These are phyloP conservation scores for Sabatieria punctata DNA, from an alignment of 2,888 invertebrate species.

Conservation along the genomic window DNA sequence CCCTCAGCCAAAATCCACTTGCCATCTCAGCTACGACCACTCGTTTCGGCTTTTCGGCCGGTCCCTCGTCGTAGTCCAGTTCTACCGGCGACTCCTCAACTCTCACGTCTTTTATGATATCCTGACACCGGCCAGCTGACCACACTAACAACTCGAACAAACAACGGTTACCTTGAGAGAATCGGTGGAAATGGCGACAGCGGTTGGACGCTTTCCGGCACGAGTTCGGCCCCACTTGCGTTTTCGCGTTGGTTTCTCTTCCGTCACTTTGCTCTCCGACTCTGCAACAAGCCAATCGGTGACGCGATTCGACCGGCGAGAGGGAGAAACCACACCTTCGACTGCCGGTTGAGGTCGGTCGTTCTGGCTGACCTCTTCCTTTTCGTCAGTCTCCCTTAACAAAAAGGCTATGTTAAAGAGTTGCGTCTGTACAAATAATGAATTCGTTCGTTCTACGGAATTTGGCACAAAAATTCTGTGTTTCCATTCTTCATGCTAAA, in stretches of 20 bases:
- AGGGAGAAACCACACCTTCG: too few species aligned
- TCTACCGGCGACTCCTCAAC: background rate
- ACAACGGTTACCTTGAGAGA: slow-evolving; percentile 1
- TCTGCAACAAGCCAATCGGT: background rate
- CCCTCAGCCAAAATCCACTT: too few species aligned
- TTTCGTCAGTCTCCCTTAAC: too few species aligned
- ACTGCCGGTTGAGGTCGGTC: too few species aligned
- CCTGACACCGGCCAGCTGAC: background rate
- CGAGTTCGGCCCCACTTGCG: slow-evolving; percentile 30
- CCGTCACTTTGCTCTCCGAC: background rate
- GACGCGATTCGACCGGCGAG: too few species aligned
- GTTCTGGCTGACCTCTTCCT: too few species aligned
- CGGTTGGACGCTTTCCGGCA: slow-evolving; percentile 9
- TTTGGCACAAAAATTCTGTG: too few species aligned
- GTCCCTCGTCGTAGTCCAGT: background rate
- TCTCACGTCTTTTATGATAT: background rate
- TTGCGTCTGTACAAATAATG: too few species aligned
- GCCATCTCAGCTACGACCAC: slow-evolving; percentile 1
- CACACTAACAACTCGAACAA: background rate
- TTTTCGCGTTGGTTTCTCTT: slow-evolving; percentile 11
- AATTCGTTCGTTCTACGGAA: too few species aligned
- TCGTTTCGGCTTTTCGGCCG: background rate
- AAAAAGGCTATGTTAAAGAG: too few species aligned
- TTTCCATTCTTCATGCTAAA: too few species aligned
- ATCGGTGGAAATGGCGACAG: slow-evolving; percentile 3